A percentile compares a stretch with the other conserved stretches of the same genome.
phyloP scores from a whole-genome alignment of 2,888 invertebrate species.

The Noctua pronuba region DNA sequence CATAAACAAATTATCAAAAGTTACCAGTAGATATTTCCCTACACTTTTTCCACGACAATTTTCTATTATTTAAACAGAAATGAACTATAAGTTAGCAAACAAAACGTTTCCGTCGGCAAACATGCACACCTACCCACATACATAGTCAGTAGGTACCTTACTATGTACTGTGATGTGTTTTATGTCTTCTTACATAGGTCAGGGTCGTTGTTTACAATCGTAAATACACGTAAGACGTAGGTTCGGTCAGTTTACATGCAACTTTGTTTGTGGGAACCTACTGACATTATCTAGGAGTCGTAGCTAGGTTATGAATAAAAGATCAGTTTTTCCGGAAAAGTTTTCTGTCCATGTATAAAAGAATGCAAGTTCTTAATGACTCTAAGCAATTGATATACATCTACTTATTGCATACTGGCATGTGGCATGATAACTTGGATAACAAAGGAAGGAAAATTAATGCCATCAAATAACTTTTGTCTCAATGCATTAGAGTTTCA shows the following conservation, averaged over 20 bases:
- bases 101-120: constrained; percentile 21
- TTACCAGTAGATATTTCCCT: background rate
- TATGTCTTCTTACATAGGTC: constrained; percentile 66
- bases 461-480: background rate
- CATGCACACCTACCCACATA: background rate
- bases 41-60: background rate
- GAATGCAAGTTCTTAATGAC: background rate
- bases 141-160: constrained; percentile 21
- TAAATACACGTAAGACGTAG: constrained; percentile 49
- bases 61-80: background rate
- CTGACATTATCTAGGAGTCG: constrained; percentile 11
- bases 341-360: background rate
- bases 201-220: constrained; percentile 58
- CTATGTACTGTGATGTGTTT: constrained; percentile 57
- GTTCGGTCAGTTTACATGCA: constrained; percentile 49
- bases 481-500: background rate
- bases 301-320: constrained; percentile 9
- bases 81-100: background rate
- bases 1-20: background rate
- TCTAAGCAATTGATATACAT: background rate
- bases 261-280: constrained; percentile 26
- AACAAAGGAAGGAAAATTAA: background rate
- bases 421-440: background rate
- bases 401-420: background rate
- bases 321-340: background rate